Base-by-base conservation (phyloP, 2,888 invertebrate genomes). In the Parascotia fuliginaria region DNA sequence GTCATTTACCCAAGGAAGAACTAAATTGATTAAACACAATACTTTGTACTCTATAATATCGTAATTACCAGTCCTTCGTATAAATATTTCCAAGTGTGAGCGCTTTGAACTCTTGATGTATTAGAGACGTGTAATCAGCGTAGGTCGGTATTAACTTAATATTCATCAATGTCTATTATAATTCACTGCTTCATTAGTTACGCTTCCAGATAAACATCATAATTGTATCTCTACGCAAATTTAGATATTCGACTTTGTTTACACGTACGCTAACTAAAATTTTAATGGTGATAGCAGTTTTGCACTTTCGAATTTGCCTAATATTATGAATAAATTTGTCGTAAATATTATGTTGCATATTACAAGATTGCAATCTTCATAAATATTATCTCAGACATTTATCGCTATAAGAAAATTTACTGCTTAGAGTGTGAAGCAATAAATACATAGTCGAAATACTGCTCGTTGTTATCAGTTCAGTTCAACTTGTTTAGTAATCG, bases 401-500 rank as follows among this genome's bases (percentile, higher is more conserved):
- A 53, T 53, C 31, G 37, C 32, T 46, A 37, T 39, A 34, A 45
- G 64, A 47, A 64, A 60, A 64, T 64, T 41, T 37, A 32, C 45
- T 42, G 12, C 51, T 63, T 42, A 44, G 45, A 55, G 49, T 42
- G 11, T 36, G 11, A n/a, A 44, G 51, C 47, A 60, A 61, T 68
- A 65, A 68, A 73, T 65, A 61, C 42, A 57, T 70, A 71, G 73
- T 67, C 63, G 55, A 50, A 55, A 59, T 50, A 51, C 44, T 44
- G 46, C 42, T 48, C 38, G 45, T 53, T 55, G 58, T 62, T 73
- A 75, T 71, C 69, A 49, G 60, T 62, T 61, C 44, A 62, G 62
- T 67, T 70, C 62, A 58, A 57, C 65, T 68, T 67, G 71, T 79
- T 77, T 75, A 67, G 62, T 63, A 75, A 77, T 56, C 59, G 51